Base-by-base conservation (phyloP, 1,140 invertebrate species). In the Caenorhabditis inopinata region DNA sequence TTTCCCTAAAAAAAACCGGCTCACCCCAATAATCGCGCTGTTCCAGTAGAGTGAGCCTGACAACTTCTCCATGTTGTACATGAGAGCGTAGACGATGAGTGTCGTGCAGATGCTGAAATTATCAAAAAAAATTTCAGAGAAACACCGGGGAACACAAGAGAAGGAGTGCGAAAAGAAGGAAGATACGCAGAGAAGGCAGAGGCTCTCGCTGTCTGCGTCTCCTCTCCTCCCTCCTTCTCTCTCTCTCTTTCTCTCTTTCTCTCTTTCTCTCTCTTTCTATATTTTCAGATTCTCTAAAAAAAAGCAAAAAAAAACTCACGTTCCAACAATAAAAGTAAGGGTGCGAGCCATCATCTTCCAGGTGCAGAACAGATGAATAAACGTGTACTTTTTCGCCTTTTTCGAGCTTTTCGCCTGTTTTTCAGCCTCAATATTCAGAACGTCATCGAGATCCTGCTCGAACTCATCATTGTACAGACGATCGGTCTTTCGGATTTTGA, bases 31-130 rank as follows among this genome's bases (percentile, higher is more conserved):
- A 46, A 38, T 7, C 0, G 73, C 35, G 23, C 74, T 75, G 32
- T 83, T 83, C 79, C 80, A 82, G 45, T 78, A 83, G 23, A 83
- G 75, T 7, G 74, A 76, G 23, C 80, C 80, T 45, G 80, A 76
- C 4, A 83, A 53, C 29, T 80, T 83, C 68, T 83, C 82, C 79
- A 83, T 83, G 25, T 83, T 83, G 58, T 80, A 83, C 27, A 83
- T 29, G 7, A 83, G 47, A 45, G 82, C 82, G 75, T 83, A 83
- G 75, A 68, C 32, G 32, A 42, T 68, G n/a, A 68, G 23, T 38
- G 29, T 38, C 0, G 58, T 38, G 58, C 58, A 68, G 32, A 68
- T 68, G 9, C 32, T 68, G 29, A 38, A 38, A n/a, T n/a, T n/a
- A n/a, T n/a, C n/a, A n/a, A n/a, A n/a, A n/a, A n/a, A n/a, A n/a